These are phyloP conservation scores for Aleiodes sp. DNA, from an alignment of 1,140 invertebrate species.

Conservation along the genomic window DNA sequence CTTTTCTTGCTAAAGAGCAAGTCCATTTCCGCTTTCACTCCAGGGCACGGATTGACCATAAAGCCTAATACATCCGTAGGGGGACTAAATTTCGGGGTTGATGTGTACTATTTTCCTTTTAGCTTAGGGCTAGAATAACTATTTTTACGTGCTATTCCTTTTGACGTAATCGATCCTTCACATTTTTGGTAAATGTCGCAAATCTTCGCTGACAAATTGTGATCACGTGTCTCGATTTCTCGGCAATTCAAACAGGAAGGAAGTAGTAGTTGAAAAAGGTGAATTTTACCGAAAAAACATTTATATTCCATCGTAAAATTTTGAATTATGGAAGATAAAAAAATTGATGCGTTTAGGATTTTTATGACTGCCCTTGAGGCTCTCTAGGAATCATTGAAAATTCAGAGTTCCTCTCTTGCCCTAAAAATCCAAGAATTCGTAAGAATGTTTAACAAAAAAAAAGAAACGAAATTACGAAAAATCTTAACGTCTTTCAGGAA, in stretches of 20 bases:
- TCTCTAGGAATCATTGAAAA: slow-evolving; percentile 24
- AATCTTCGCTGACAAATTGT: slow-evolving; percentile 60
- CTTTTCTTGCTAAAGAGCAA: slow-evolving; percentile 41
- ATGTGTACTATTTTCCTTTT: slow-evolving; percentile 16
- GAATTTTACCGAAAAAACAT: neutral
- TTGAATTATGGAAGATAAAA: slow-evolving; percentile 20
- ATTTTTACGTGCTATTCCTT: slow-evolving; percentile 15
- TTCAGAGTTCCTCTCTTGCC: slow-evolving; percentile 24
- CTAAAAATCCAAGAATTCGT: slow-evolving; percentile 5
- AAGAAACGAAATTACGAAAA: slow-evolving; percentile 36
- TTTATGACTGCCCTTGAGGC: slow-evolving; percentile 17
- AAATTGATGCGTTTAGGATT: slow-evolving; percentile 7
- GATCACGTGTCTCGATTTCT: slow-evolving; percentile 56
- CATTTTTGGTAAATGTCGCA: slow-evolving; percentile 25
- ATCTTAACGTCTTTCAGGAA: slow-evolving; percentile 53
- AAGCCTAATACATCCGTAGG: slow-evolving; percentile 63
- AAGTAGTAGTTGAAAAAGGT: neutral
- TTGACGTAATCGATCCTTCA: slow-evolving; percentile 22
- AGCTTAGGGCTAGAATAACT: slow-evolving; percentile 34
- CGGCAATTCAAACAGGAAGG: neutral
- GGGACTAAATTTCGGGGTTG: slow-evolving; percentile 36
- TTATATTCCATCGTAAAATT: slow-evolving; percentile 14
- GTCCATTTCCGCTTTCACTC: slow-evolving; percentile 61
- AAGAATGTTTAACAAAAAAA: slow-evolving; percentile 13
- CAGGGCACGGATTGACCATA: slow-evolving; percentile 55